Percentiles rank a stretch among this genome's conserved stretches.
Evolutionary conservation across 2,797 vertebrate genomes (phyloP).

Genomic region (Danio albolineatus): DNA sequence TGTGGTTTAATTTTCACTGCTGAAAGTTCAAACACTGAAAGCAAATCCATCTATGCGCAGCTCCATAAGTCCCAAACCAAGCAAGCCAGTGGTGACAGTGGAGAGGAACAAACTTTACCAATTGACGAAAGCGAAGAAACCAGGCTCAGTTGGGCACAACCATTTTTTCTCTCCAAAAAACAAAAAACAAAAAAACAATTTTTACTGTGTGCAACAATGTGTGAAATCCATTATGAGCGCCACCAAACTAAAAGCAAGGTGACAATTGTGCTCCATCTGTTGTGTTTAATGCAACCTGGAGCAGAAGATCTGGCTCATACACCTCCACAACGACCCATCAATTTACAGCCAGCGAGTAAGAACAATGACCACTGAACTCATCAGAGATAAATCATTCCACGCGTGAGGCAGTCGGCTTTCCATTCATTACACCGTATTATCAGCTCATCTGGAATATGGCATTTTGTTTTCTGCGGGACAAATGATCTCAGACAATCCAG

Average conservation of each 20-base stretch:
- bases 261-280: constrained; percentile 16
- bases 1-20: too few species aligned
- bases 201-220: not conserved
- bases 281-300: constrained; percentile 5
- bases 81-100: too few species aligned
- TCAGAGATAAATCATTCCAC: constrained; percentile 51
- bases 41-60: too few species aligned
- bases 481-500: constrained; percentile 49
- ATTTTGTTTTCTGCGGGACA: constrained; percentile 54
- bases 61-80: too few species aligned
- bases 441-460: constrained; percentile 49
- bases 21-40: too few species aligned
- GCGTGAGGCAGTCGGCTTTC: constrained; percentile 39
- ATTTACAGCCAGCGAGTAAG: constrained; percentile 54
- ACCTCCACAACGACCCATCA: constrained; percentile 32
- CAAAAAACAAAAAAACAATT: too few species aligned
- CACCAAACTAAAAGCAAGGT: constrained; percentile 8
- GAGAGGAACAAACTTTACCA: too few species aligned
- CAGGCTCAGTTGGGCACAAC: too few species aligned
- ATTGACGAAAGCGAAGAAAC: too few species aligned
- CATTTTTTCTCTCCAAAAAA: too few species aligned
- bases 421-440: constrained; percentile 54
- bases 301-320: constrained; percentile 26
- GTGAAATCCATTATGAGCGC: constrained; percentile 9
- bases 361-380: constrained; percentile 46